Base-by-base conservation (phyloP, 1,140 invertebrate species). In the Tyrophagus putrescentiae region DNA sequence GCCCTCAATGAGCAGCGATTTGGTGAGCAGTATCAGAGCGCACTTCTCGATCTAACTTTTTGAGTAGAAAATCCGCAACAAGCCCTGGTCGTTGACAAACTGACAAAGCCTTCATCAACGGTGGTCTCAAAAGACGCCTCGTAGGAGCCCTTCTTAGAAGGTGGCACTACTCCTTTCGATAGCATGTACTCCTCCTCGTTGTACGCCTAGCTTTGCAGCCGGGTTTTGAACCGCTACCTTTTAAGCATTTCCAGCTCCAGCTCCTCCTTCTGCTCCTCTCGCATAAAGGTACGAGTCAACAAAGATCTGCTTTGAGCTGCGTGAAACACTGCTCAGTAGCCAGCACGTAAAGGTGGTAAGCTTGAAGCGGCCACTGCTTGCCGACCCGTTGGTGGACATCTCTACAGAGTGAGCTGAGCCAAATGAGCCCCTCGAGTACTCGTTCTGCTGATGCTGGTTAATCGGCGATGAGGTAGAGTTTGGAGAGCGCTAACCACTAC, bases 41-140 rank as follows among this genome's bases (percentile, higher is more conserved):
- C 58, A 36, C 42, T 59, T 23, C 42, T 62, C 56, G 4, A 62
- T 62, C 56, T 34, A 62, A 5, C 18, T 25, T 36, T 61, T 61
- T 6, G 7, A 11, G 16, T 16, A 62, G 18, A 58, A 62, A 18
- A 21, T 11, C 6, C 9, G n/a, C 1, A 52, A 1, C 16, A 23
- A 27, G 21, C 7, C n/a, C 13, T 21, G 16, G 25, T 48, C 28
- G 21, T 32, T 52, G 28, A 50, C 32, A 34, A 32, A 34, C 33
- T 58, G 18, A 21, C 54, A 48, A 61, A 63, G 60, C 39, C 16
- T 29, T 31, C 31, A 61, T 5, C 44, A 9, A 32, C 25, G 52
- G 25, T 32, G 13, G 11, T 21, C 13, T 31, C n/a, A n/a, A n/a
- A n/a, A n/a, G n/a, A n/a, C n/a, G n/a, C n/a, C n/a, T n/a, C n/a